These are phyloP conservation scores for Lasius fuliginosus DNA, from an alignment of 2,888 invertebrate genomes.

Conservation along the genomic window DNA sequence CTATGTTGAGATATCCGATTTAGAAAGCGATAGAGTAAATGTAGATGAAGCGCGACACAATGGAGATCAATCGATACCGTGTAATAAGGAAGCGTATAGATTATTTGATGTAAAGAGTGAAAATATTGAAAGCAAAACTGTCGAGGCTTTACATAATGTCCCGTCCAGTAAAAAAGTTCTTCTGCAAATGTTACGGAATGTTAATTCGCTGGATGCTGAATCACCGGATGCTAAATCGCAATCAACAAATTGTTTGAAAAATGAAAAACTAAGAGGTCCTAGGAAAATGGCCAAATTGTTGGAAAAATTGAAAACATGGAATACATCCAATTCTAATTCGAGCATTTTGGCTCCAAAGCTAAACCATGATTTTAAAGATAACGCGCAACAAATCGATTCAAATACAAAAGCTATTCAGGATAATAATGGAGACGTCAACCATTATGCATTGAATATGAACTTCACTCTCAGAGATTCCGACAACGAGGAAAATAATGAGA, in stretches of 20 bases:
- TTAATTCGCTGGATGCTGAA: background rate
- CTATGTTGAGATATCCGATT: background rate
- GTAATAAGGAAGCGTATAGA: background rate
- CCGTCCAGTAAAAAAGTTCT: background rate
- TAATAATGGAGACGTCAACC: background rate
- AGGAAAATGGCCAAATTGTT: background rate
- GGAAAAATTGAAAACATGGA: background rate
- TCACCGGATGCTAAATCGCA: background rate
- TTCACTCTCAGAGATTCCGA: constrained; percentile 5
- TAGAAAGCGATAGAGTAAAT: background rate
- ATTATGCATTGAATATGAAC: background rate
- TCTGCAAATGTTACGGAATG: background rate
- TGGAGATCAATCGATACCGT: background rate
- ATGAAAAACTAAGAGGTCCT: background rate
- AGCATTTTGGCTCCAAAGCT: background rate
- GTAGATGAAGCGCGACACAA: background rate
- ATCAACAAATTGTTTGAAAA: background rate
- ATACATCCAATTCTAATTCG: background rate
- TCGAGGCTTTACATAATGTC: background rate
- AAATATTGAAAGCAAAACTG: background rate
- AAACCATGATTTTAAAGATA: background rate
- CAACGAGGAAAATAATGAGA: background rate
- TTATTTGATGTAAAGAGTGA: constrained; percentile 12
- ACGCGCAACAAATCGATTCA: background rate
- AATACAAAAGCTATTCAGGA: background rate